Evolutionary conservation across 2,888 invertebrate genomes (phyloP).

Genomic region (Empis stercorea): DNA sequence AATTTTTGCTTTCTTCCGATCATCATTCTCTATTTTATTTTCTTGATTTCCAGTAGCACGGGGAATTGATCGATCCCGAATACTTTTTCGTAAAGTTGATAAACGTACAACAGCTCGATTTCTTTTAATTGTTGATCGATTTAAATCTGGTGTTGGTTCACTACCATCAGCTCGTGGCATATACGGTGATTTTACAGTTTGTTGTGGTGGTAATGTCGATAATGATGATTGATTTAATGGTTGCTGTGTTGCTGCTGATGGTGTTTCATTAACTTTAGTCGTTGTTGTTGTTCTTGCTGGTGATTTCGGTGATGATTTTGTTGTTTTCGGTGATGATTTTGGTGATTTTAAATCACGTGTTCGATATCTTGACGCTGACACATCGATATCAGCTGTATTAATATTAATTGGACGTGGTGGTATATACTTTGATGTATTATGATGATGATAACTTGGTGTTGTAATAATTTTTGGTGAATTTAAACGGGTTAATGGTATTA

Average conservation of each 20-base stretch:
- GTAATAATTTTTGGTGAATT: slow-evolving; percentile 42
- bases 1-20: too few species aligned
- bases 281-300: not conserved
- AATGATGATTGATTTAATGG: slow-evolving; percentile 28
- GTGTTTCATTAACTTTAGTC: not conserved
- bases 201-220: slow-evolving; percentile 6
- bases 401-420: slow-evolving; percentile 56
- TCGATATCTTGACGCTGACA: slow-evolving; percentile 50
- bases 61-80: slow-evolving; percentile 15
- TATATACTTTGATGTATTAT: slow-evolving; percentile 31
- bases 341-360: slow-evolving; percentile 12
- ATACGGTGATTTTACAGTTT: too few species aligned
- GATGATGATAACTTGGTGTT: slow-evolving; percentile 25
- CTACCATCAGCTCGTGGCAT: slow-evolving; percentile 39
- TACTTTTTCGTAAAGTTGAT: slow-evolving; percentile 44
- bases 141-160: slow-evolving; percentile 35
- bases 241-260: slow-evolving; percentile 5
- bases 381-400: slow-evolving; percentile 77
- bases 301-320: slow-evolving; percentile 7
- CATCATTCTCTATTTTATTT: slow-evolving; percentile 13
- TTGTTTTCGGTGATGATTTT: not conserved
- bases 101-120: slow-evolving; percentile 62
- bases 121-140: slow-evolving; percentile 50
- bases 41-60: slow-evolving; percentile 5
- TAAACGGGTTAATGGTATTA: slow-evolving; percentile 37